Evolutionary conservation across 2,888 invertebrate species (phyloP).

Genomic region (Adelognathus sp.): DNA sequence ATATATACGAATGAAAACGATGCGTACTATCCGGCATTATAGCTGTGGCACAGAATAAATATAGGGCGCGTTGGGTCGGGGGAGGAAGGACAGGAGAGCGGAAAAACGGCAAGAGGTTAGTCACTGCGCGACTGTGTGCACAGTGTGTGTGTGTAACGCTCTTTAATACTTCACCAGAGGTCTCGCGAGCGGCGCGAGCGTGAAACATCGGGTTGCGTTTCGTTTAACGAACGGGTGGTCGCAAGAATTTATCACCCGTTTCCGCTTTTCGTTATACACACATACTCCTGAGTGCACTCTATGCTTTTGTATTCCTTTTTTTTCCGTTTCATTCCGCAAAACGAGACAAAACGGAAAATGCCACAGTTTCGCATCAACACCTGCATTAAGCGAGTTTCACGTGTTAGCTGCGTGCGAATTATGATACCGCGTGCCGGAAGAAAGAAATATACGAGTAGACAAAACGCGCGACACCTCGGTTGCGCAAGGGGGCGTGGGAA

Average conservation of each 20-base stretch:
- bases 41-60: constrained; percentile 24
- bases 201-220: constrained; percentile 27
- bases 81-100: background rate
- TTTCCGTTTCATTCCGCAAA: background rate
- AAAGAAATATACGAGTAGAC: no score
- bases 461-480: no score
- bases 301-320: background rate
- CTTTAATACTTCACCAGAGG: constrained; percentile 13
- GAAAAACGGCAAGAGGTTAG: background rate
- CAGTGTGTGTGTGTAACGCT: constrained; percentile 19
- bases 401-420: no score
- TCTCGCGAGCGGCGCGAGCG: background rate
- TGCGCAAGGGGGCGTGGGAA: no score
- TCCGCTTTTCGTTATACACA: background rate
- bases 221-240: constrained; percentile 34
- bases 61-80: background rate
- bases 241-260: constrained; percentile 33
- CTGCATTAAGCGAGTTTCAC: background rate
- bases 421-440: no score
- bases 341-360: background rate
- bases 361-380: constrained; percentile 1
- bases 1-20: background rate
- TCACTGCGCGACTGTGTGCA: constrained; percentile 33
- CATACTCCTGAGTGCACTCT: background rate
- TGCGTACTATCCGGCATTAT: constrained; percentile 4